Evolutionary conservation across 1,140 invertebrate species (phyloP), one percentile per base, ranked within the genome.

Genomic region (Stegodyphus mimosarum): DNA sequence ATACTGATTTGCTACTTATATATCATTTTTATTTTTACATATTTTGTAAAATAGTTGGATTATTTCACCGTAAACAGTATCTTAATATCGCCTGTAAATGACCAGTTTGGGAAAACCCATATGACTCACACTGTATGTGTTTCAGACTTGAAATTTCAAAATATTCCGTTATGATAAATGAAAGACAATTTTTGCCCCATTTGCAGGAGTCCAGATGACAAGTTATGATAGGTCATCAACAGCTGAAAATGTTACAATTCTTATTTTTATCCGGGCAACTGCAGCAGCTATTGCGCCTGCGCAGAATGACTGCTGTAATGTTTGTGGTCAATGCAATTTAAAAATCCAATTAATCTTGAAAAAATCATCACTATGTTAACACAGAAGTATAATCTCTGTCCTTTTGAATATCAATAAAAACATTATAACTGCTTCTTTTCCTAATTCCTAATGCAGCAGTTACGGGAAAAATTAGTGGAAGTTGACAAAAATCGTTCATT

Each of bases 281-380:
- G 81, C 81, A 84, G 71, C 73, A 76, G 51, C 18, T 18, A 48
- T n/a, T 84, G 81, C 81, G 81, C 81, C 75, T 49, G 81, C 81
- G 81, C 81, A 75, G 51, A 33, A 70, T 50, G 76, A 70, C 17
- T 84, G 73, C 81, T 84, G 81, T 84, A 84, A 84, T 84, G 66
- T 84, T 84, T 69, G 64, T 70, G 60, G 81, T 69, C 72, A 15
- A 7, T 53, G 52, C 76, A 33, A 76, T 84, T 67, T 76, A 76
- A 76, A 83, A 75, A 84, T 84, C 73, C 51, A 84, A 84, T 84
- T 84, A 75, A 83, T 83, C 80, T 71, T 76, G 13, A 84, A 17
- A 66, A 84, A 75, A 53, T 75, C 7, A 60, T 69, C 11, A 48
- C 64, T 50, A 76, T 69, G 52, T 15, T 50, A 17, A 53, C 52